Evolutionary conservation across 2,888 invertebrate genomes (phyloP).

Genomic region (Stratiomys singularior): DNA sequence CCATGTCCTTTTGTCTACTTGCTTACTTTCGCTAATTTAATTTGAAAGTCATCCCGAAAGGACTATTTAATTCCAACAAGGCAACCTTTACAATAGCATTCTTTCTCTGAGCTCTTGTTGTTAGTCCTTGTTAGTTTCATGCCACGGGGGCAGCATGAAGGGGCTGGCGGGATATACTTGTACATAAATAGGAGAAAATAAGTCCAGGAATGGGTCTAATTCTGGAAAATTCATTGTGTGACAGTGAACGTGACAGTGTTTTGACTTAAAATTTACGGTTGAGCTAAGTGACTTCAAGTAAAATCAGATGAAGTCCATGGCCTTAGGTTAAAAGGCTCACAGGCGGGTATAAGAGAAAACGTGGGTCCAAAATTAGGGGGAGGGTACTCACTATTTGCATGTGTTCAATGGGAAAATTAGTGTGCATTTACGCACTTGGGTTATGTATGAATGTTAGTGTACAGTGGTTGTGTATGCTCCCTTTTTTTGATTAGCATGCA

Average conservation of each 20-base stretch:
- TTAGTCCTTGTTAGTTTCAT: no score
- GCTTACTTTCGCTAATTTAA: conserved; percentile 19
- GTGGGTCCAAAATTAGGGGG: not conserved
- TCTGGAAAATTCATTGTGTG: not conserved
- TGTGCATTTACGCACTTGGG: conserved; percentile 16
- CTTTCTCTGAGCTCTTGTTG: not conserved
- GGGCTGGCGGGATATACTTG: no score
- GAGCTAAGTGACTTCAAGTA: conserved; percentile 23
- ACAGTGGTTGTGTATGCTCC: no score
- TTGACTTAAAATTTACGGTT: conserved; percentile 29
- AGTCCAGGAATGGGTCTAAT: not conserved
- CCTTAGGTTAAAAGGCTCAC: not conserved
- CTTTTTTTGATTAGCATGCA: no score
- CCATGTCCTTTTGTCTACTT: no score
- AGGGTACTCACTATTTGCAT: not conserved
- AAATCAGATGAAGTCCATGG: conserved; percentile 16
- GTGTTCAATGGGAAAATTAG: conserved; percentile 9
- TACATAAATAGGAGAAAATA: no score
- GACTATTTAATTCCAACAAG: conserved; percentile 28
- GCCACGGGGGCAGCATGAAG: no score
- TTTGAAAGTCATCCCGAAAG: conserved; percentile 8
- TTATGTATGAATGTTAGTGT: not conserved
- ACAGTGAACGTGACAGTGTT: conserved; percentile 19
- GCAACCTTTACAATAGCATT: not conserved
- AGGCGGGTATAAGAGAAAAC: no score